phyloP scores from a whole-genome alignment of 2,113 vertebrate species.

The Notothenia rossii region DNA sequence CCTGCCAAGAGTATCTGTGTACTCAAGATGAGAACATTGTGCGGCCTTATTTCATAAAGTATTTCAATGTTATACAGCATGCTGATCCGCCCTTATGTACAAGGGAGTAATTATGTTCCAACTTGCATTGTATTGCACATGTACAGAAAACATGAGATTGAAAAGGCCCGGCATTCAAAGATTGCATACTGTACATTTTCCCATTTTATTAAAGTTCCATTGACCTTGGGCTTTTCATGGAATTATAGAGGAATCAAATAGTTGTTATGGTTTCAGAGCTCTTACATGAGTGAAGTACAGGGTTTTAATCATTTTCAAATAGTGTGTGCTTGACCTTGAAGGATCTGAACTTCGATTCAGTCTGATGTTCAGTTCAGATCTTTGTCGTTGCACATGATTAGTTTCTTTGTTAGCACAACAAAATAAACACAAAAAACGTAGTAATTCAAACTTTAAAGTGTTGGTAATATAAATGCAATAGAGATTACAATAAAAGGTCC shows the following conservation, averaged over 20 bases:
- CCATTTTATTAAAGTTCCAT: not conserved
- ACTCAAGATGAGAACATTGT: not conserved
- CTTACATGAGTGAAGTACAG: not conserved
- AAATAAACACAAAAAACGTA: not conserved
- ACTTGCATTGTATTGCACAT: not conserved
- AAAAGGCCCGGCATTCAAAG: not conserved
- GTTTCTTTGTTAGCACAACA: not conserved
- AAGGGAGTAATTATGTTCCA: conserved; percentile 11
- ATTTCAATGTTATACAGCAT: not conserved
- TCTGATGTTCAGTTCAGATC: not conserved
- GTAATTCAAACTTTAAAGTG: not conserved
- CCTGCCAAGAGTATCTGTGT: not conserved
- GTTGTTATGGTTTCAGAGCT: not conserved
- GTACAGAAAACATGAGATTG: too few relatives aligned
- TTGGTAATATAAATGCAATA: not conserved
- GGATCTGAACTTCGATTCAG: not conserved
- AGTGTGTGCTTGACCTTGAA: not conserved
- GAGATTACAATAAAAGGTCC: not conserved
- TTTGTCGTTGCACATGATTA: not conserved
- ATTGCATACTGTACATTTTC: not conserved
- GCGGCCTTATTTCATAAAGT: not conserved
- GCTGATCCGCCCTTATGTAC: not conserved
- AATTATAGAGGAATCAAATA: not conserved
- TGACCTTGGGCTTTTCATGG: conserved; percentile 4
- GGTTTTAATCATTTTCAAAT: not conserved